phyloP scores from a whole-genome alignment of 2,888 invertebrate species.

The Rhimphoctona megacephalus region DNA sequence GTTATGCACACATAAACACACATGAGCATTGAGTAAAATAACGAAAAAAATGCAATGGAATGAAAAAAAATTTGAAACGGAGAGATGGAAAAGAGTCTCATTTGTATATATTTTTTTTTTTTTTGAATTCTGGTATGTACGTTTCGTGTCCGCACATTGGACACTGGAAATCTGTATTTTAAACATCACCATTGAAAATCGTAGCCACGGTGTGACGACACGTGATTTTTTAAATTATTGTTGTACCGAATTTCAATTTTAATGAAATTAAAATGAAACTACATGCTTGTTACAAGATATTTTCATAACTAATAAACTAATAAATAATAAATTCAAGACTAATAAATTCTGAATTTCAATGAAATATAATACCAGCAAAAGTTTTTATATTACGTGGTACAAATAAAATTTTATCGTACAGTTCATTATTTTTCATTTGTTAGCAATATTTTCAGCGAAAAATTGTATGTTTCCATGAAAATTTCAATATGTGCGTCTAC shows the following conservation, averaged over 20 bases:
- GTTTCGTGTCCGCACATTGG: neutral
- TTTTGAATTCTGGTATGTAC: neutral
- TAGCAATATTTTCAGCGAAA: neutral
- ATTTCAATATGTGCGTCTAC: neutral
- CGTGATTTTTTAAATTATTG: neutral
- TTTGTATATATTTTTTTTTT: neutral
- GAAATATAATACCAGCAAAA: neutral
- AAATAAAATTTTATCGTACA: neutral
- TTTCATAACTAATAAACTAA: too few species aligned
- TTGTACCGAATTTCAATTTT: neutral
- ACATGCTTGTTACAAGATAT: neutral
- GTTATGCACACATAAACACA: conserved; percentile 48
- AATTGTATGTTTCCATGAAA: neutral
- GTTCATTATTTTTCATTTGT: conserved; percentile 7
- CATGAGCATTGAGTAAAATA: conserved; percentile 58
- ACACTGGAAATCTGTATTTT: neutral
- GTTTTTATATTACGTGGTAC: neutral
- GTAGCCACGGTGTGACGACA: neutral
- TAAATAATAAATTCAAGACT: too few species aligned
- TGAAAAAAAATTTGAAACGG: neutral
- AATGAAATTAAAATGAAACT: neutral
- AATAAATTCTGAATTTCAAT: neutral
- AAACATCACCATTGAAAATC: neutral
- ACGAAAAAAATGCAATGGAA: conserved; percentile 60
- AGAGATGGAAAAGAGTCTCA: conserved; percentile 42